phyloP scores from a whole-genome alignment of 2,888 invertebrate species.

The Prionchulus punctatus region DNA sequence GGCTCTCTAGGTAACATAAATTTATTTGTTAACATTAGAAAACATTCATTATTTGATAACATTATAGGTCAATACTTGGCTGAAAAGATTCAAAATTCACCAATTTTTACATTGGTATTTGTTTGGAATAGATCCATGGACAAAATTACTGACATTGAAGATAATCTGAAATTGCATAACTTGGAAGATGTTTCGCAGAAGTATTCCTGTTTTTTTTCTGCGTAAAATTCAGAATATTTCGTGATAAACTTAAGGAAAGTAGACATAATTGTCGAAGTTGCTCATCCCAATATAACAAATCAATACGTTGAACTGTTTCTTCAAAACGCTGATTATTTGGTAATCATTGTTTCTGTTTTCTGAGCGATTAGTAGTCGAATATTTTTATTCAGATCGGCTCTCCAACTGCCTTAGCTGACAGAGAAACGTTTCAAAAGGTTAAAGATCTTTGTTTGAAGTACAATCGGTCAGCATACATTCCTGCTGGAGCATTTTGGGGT shows the following conservation, averaged over 20 bases:
- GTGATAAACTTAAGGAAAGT: conserved; percentile 18
- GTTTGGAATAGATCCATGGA: conserved; percentile 25
- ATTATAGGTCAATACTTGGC: conserved; percentile 24
- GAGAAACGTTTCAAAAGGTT: conserved; percentile 31
- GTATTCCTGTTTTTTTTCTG: neutral
- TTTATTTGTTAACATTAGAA: neutral
- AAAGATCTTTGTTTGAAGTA: conserved; percentile 23
- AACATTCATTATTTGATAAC: too few relatives aligned
- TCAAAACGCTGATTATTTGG: conserved; percentile 38
- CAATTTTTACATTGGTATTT: conserved; percentile 18
- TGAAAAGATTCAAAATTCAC: conserved; percentile 17
- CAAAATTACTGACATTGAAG: conserved; percentile 16
- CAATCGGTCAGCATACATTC: conserved; percentile 37
- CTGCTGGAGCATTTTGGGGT: conserved; percentile 44
- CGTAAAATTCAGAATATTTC: too few relatives aligned
- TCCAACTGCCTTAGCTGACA: conserved; percentile 41
- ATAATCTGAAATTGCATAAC: neutral
- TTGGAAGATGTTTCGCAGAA: neutral
- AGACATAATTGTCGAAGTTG: conserved; percentile 40
- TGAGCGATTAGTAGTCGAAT: neutral
- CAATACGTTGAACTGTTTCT: conserved; percentile 38
- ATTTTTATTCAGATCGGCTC: conserved; percentile 37
- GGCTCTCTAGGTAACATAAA: neutral
- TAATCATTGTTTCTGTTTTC: too few relatives aligned
- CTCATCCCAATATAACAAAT: conserved; percentile 40